A percentile compares a stretch with the other conserved stretches of the same genome.
Conservation (phyloP, 2,113 vertebrate genomes). For the Hylia prasina region DNA sequence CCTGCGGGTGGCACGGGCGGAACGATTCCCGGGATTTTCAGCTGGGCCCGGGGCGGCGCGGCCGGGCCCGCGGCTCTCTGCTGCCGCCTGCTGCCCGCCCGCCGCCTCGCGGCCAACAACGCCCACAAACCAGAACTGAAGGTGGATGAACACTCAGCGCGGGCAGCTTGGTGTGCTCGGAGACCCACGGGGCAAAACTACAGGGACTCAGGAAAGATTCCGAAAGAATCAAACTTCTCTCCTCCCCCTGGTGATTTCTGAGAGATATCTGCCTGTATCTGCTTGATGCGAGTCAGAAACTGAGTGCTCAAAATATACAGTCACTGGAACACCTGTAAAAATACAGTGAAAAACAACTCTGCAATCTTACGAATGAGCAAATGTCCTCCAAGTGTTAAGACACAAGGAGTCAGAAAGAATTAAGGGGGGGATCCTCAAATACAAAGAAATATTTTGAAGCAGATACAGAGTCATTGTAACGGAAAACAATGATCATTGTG, state of each 20-base stretch:
- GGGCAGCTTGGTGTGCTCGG: background rate
- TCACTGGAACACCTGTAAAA: constrained; percentile 19
- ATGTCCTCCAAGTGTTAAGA: background rate
- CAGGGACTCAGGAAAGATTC: background rate
- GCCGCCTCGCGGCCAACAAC: too few relatives aligned
- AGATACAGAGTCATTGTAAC: background rate
- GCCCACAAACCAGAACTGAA: too few relatives aligned
- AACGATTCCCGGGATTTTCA: background rate
- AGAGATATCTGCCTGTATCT: background rate
- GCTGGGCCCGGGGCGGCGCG: background rate
- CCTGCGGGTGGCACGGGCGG: background rate
- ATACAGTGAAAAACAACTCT: constrained; percentile 3
- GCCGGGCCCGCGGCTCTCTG: background rate
- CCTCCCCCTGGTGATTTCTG: background rate
- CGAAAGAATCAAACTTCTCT: background rate
- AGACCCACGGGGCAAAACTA: background rate
- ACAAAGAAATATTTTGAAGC: background rate
- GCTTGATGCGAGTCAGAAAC: background rate
- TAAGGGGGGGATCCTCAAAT: background rate
- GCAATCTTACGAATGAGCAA: background rate
- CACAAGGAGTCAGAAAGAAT: background rate
- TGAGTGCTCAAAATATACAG: background rate
- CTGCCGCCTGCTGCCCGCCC: constrained; percentile 28
- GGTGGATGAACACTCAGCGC: background rate
- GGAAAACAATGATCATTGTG: background rate